Conservation (phyloP, 1,140 invertebrate genomes). For the Pectinophora gossypiella region DNA sequence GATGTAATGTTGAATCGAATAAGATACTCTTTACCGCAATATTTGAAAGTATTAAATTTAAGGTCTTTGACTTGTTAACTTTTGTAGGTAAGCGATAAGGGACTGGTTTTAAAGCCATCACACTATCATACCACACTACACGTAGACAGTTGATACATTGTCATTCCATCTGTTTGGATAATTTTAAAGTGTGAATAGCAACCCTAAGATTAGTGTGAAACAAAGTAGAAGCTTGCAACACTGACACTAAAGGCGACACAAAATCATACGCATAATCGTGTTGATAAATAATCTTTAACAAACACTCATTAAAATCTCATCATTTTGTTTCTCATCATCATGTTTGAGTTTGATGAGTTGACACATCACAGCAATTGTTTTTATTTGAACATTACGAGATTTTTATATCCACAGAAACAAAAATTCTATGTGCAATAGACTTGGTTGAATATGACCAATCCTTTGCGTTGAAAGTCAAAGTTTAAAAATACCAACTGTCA, state of each 20-base stretch:
- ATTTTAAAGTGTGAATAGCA: slow-evolving; percentile 43
- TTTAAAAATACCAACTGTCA: slow-evolving; percentile 16
- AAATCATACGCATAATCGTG: slow-evolving; percentile 39
- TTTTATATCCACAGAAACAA: slow-evolving; percentile 31
- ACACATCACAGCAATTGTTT: slow-evolving; percentile 13
- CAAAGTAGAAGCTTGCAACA: slow-evolving; percentile 66
- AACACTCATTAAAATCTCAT: neutral
- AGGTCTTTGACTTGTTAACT: slow-evolving; percentile 22
- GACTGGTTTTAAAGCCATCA: slow-evolving; percentile 46
- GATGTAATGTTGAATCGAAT: slow-evolving; percentile 10
- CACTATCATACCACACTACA: slow-evolving; percentile 39
- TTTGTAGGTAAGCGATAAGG: slow-evolving; percentile 20
- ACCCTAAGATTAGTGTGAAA: slow-evolving; percentile 47
- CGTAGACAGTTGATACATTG: neutral
- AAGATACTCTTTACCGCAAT: slow-evolving; percentile 32
- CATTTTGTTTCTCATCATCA: neutral
- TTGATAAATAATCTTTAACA: neutral
- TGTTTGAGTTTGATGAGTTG: neutral
- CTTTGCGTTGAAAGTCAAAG: neutral
- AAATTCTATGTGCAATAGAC: neutral
- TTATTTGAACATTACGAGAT: slow-evolving; percentile 24
- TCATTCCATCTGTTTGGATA: neutral
- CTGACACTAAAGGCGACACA: slow-evolving; percentile 49
- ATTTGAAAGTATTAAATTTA: slow-evolving; percentile 4
- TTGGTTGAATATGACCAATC: neutral